Conservation (phyloP, 2,797 vertebrate species). For the Hapalemur alaotrensis region DNA sequence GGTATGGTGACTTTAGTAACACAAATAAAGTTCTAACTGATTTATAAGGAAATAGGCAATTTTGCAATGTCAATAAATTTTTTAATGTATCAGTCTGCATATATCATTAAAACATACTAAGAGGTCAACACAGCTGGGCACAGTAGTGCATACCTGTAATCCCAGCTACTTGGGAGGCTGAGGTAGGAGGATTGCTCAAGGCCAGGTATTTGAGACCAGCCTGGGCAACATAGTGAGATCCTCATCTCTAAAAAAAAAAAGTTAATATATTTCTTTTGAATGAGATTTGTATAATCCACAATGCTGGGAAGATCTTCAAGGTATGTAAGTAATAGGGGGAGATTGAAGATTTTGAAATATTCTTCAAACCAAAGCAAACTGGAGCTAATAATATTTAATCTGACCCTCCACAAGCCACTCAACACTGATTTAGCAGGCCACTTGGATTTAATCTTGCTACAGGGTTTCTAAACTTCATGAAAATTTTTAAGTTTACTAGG, state of each 20-base stretch:
- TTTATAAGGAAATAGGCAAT: neutral
- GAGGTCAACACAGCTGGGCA: neutral
- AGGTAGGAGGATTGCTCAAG: neutral
- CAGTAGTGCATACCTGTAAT: neutral
- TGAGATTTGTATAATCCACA: conserved; percentile 27
- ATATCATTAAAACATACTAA: conserved; percentile 27
- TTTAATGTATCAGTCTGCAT: neutral
- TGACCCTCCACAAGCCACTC: neutral
- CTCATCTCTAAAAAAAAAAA: neutral
- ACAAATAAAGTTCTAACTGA: conserved; percentile 21
- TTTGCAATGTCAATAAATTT: conserved; percentile 33
- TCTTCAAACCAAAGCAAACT: conserved; percentile 6
- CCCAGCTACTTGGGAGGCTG: neutral
- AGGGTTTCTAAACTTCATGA: conserved; percentile 12
- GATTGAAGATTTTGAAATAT: neutral
- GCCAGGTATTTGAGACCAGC: neutral
- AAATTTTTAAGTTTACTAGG: conserved; percentile 13
- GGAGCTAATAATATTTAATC: conserved; percentile 38
- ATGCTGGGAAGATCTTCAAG: conserved; percentile 10
- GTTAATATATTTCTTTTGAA: conserved; percentile 19
- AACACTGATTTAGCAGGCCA: neutral
- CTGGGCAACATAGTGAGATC: neutral
- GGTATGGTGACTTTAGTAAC: neutral
- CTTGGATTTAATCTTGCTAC: conserved; percentile 26
- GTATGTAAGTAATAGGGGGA: neutral